Evolutionary conservation across 2,888 invertebrate genomes (phyloP).

Genomic region (Cremastinae sp.): DNA sequence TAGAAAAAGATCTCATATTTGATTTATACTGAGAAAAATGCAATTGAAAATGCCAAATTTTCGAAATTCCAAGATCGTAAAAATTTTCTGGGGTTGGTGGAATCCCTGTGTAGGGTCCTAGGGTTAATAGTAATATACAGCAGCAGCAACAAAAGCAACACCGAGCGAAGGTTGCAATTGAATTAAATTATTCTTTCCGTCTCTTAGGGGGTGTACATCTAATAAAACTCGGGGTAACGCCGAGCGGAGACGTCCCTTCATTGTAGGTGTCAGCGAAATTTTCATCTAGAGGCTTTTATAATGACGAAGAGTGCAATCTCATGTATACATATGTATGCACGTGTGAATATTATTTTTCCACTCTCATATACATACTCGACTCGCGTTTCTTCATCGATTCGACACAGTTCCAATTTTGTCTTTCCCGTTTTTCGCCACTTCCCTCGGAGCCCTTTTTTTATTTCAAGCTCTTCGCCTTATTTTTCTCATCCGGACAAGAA

Average conservation of each 20-base stretch:
- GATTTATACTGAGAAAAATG: no score
- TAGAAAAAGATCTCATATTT: no score
- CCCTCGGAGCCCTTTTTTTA: background rate
- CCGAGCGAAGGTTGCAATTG: no score
- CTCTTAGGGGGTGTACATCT: background rate
- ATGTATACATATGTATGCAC: background rate
- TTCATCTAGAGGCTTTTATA: slow-evolving; percentile 54
- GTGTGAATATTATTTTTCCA: background rate
- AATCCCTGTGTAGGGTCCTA: no score
- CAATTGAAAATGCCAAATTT: no score
- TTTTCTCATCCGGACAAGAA: slow-evolving; percentile 29
- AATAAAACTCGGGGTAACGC: background rate
- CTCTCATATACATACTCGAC: background rate
- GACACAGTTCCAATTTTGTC: slow-evolving; percentile 50
- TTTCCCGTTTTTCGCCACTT: slow-evolving; percentile 5
- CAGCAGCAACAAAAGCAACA: no score
- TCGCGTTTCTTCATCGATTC: slow-evolving; percentile 53
- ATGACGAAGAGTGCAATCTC: slow-evolving; percentile 32
- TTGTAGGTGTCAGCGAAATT: slow-evolving; percentile 2
- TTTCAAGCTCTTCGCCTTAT: slow-evolving; percentile 12
- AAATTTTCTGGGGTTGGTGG: no score
- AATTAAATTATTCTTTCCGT: background rate
- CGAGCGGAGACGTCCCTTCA: slow-evolving; percentile 23
- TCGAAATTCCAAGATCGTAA: no score
- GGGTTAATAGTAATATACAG: no score